These are phyloP conservation scores for Alectoris magna DNA, from an alignment of 2,797 vertebrate species.

Conservation along the genomic window DNA sequence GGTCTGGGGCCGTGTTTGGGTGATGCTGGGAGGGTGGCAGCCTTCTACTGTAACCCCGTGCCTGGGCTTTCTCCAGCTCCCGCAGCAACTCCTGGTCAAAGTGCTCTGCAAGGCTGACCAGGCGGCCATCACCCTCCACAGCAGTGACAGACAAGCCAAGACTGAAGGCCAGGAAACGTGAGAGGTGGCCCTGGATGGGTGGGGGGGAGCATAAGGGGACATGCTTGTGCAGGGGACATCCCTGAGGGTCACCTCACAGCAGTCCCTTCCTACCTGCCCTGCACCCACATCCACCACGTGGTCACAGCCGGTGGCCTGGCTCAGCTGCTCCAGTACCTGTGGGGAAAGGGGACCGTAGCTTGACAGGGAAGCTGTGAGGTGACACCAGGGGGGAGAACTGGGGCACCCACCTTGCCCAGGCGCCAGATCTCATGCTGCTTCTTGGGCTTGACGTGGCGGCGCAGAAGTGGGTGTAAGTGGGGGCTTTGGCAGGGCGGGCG, in stretches of 20 bases:
- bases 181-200: slow-evolving; percentile 87
- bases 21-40: accelerated
- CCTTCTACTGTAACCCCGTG: slow-evolving; percentile 27
- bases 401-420: slow-evolving; percentile 80
- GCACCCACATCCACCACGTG: slow-evolving; percentile 91
- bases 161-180: slow-evolving; percentile 89
- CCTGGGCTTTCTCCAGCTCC: slow-evolving; percentile 79
- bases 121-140: slow-evolving; percentile 85
- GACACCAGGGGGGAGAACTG: background rate
- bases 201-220: too few relatives aligned
- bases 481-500: slow-evolving; percentile 84
- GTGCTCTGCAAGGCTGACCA: slow-evolving; percentile 82
- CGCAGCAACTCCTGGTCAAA: slow-evolving; percentile 85
- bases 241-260: background rate
- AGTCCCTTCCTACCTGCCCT: slow-evolving; percentile 89
- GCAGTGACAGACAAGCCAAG: slow-evolving; percentile 87
- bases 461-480: slow-evolving; percentile 87
- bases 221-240: accelerated
- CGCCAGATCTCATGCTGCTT: slow-evolving; percentile 93
- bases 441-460: slow-evolving; percentile 94
- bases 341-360: background rate
- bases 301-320: slow-evolving; percentile 81
- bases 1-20: accelerated
- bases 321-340: slow-evolving; percentile 89
- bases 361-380: background rate